Percentiles rank a stretch among this genome's conserved stretches.
Conservation (phyloP, 64 coral and sea anemone genomes). For the Montipora cactus region DNA sequence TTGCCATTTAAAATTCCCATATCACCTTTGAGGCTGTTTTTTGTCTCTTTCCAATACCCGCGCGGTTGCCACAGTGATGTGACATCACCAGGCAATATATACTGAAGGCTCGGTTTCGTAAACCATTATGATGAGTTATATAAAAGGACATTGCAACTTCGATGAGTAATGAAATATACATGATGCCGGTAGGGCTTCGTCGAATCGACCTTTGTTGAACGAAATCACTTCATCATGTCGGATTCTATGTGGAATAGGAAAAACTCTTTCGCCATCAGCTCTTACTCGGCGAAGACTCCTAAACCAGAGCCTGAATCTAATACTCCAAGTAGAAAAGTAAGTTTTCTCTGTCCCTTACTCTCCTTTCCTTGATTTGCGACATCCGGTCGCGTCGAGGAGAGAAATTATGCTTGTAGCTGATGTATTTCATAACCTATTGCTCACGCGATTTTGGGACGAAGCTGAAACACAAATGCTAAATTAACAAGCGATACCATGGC, state of each 20-base stretch:
- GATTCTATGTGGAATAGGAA: conserved; percentile 77
- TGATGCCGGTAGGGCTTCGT: conserved; percentile 63
- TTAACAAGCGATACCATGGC: no score
- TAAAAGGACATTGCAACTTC: conserved; percentile 28
- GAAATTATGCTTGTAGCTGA: neutral
- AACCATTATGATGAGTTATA: conserved; percentile 41
- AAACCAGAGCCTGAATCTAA: conserved; percentile 54
- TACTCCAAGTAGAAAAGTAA: conserved; percentile 55
- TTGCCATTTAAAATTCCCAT: neutral
- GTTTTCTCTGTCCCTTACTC: conserved; percentile 10
- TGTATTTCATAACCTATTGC: neutral
- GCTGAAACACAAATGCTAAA: neutral
- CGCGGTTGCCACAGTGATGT: conserved; percentile 1
- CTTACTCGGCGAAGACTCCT: conserved; percentile 28
- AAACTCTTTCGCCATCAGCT: conserved; percentile 62
- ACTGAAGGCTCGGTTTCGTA: conserved; percentile 34
- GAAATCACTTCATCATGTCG: conserved; percentile 59
- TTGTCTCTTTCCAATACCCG: neutral
- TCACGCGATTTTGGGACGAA: neutral
- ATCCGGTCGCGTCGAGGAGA: neutral
- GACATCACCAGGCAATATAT: conserved; percentile 32
- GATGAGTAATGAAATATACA: conserved; percentile 71
- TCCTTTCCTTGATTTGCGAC: neutral
- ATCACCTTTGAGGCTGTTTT: neutral
- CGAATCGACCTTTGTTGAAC: conserved; percentile 55